A percentile compares a stretch with the other conserved stretches of the same genome.
phyloP scores from a whole-genome alignment of 2,888 invertebrate species.

The Colostygia pectinataria region DNA sequence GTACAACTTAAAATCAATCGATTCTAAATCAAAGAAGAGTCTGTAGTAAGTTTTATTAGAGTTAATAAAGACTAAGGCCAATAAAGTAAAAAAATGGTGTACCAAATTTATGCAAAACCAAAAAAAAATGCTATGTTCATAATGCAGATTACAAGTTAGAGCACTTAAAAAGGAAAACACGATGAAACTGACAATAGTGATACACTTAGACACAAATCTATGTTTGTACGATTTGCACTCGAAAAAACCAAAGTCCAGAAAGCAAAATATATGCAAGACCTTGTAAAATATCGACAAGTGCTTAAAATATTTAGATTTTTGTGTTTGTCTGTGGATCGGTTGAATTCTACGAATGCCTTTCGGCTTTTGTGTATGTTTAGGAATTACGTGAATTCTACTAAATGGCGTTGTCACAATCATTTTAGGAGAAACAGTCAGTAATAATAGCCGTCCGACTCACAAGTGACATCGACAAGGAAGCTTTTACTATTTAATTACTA shows the following conservation, averaged over 20 bases:
- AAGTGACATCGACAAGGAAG: background rate
- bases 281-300: constrained; percentile 6
- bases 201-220: constrained; percentile 2
- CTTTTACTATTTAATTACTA: too few species aligned
- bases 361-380: constrained; percentile 1
- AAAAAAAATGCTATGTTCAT: background rate
- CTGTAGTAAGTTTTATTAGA: background rate
- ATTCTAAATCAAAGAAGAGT: background rate
- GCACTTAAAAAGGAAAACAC: background rate
- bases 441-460: background rate
- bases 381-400: background rate
- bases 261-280: background rate
- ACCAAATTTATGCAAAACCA: background rate
- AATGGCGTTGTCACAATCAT: background rate
- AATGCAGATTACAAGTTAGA: background rate
- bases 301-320: constrained; percentile 4
- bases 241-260: constrained; percentile 15
- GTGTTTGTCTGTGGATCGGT: background rate
- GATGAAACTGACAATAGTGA: background rate
- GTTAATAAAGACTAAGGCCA: background rate
- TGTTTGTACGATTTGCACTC: background rate
- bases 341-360: background rate
- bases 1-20: background rate
- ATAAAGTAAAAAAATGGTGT: background rate
- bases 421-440: background rate